phyloP scores from a whole-genome alignment of 2,797 vertebrate species.

The Clarias platycephalus region DNA sequence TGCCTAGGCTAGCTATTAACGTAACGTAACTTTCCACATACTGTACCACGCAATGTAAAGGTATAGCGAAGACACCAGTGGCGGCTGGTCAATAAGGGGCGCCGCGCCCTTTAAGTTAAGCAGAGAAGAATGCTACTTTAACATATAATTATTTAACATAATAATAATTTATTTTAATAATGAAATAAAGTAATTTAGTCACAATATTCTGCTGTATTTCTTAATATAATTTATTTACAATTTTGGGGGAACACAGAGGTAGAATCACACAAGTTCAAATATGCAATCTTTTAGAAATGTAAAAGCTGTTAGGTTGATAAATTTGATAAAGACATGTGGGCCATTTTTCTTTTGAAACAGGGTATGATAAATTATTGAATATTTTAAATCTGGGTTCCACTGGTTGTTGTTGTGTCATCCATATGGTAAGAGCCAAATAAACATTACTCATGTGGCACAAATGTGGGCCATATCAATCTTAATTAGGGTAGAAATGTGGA shows the following conservation, averaged over 20 bases:
- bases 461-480: background rate
- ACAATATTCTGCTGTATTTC: too few species aligned
- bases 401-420: background rate
- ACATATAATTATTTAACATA: too few species aligned
- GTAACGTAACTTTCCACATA: background rate
- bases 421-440: background rate
- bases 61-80: background rate
- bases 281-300: background rate
- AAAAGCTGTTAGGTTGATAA: background rate
- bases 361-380: background rate
- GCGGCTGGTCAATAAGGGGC: too few species aligned
- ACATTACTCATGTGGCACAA: background rate
- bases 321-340: background rate
- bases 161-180: too few species aligned
- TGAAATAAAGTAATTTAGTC: too few species aligned
- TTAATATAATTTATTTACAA: too few species aligned
- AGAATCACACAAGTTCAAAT: background rate
- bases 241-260: background rate
- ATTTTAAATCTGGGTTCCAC: background rate
- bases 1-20: background rate
- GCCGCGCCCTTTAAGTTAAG: too few species aligned
- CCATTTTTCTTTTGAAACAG: background rate
- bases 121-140: too few species aligned
- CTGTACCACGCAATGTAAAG: background rate
- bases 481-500: background rate